These are phyloP conservation scores for Arctia plantaginis DNA, from an alignment of 2,888 invertebrate species.

Conservation along the genomic window DNA sequence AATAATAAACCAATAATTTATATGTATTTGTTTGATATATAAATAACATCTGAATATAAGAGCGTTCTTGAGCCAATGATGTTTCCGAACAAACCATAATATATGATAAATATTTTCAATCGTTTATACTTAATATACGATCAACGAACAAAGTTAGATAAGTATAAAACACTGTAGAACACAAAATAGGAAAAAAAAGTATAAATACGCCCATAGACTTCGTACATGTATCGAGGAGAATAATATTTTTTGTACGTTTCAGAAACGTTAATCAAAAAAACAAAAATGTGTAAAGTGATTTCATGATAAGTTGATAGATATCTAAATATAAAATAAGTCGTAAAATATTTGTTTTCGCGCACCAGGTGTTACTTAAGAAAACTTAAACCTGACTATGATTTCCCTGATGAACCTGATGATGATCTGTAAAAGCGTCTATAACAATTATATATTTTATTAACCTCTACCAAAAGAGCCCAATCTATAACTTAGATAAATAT, in stretches of 20 bases:
- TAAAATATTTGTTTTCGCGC: constrained; percentile 35
- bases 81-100: background rate
- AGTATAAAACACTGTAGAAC: constrained; percentile 11
- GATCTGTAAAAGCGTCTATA: background rate
- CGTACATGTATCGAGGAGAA: constrained; percentile 55
- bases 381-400: constrained; percentile 13
- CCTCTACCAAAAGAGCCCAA: background rate
- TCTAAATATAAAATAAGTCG: constrained; percentile 45
- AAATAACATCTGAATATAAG: background rate
- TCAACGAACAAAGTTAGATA: constrained; percentile 5
- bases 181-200: constrained; percentile 23
- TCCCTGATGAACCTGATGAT: no score
- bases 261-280: constrained; percentile 44
- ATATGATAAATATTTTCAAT: background rate
- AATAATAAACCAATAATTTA: background rate
- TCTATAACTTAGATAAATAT: background rate
- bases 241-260: constrained; percentile 70
- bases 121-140: background rate
- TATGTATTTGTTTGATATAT: background rate
- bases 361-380: constrained; percentile 9
- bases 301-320: constrained; percentile 45
- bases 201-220: constrained; percentile 48
- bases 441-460: background rate
- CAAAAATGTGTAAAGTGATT: constrained; percentile 47
- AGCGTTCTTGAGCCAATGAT: background rate